Evolutionary conservation across 2,888 invertebrate species (phyloP), one percentile per base, ranked within the genome.

Genomic region (Drosophila sordidula): DNA sequence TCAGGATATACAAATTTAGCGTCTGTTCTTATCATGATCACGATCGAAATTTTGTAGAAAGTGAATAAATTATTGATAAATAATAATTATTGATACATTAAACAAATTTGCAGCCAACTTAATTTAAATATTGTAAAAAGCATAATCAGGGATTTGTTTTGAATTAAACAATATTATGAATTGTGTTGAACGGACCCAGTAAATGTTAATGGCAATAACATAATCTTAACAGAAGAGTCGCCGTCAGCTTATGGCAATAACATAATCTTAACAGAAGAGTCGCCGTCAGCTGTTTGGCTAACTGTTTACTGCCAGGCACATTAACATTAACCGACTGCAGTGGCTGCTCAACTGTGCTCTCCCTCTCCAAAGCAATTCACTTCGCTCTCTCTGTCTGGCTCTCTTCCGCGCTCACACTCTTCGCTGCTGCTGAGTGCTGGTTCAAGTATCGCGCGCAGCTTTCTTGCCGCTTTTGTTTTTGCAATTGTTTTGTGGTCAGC

Each of bases 371-470:
- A 26, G 9, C 6, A 16, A 55, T 25, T 47, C 22, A 32, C 32
- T 36, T 18, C 22, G 18, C 6, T 42, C 41, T 22, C 51, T 36
- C 29, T 26, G 32, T 25, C 44, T 29, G 11, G 26, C 9, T 16
- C 38, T 34, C 38, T 52, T 29, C 34, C 12, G 39, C 11, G 26
- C 34, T n/a, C n/a, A 49, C n/a, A 22, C 11, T 36, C 49, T 49
- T 34, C 36, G 22, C 22, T 36, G n/a, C 11, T 18, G 34, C n/a
- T 42, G 3, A 12, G 16, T 29, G 26, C 25, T 57, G 6, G 22
- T 25, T 49, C 55, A 51, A 73, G 80, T 63, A 67, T 51, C 51
- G 66, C 58, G 76, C 76, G 70, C 65, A 70, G 68, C 76, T 62
- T 47, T 66, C 56, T 55, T 25, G 45, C 42, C 36, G 39, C 29